Evolutionary conservation across 2,113 vertebrate genomes (phyloP), one percentile per base, ranked within the genome.

Genomic region (Petrocephalus microphthalmus): DNA sequence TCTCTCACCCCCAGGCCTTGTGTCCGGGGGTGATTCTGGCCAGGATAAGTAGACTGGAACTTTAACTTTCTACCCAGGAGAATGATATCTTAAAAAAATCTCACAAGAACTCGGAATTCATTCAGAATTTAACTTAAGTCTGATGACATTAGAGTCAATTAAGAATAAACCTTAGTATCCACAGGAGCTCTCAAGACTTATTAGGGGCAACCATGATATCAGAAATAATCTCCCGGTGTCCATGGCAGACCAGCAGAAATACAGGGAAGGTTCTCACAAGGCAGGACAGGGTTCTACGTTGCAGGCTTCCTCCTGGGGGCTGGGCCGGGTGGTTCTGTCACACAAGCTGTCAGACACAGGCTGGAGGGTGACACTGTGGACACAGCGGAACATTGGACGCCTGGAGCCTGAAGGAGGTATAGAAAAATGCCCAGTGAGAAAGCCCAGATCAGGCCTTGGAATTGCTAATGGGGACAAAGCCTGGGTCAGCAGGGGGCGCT

Each of bases 211-310:
- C 29, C 67, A 74, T 74, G 25, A 33, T 42, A 42, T 42, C 17
- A 37, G 33, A 17, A 37, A 19, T 42, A 78, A 13, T 42, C 37
- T 78, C 33, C 33, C 33, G 19, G 67, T 7, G 15, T 78, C 33
- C 15, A 42, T 78, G 33, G 29, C 33, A 42, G 45, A 83, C 2
- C 81, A 83, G 42, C 8, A 10, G 45, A 47, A 83, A 86, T 74
- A 11, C 25, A 0, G 0, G 37, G 42, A 78, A 22, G 52, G 84
- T 19, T 87, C 98, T 97, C 96, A 99, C 98, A 98, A 99, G 91
- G 97, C 97, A 5, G 98, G 98, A 90, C 98, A 99, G 5, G 97
- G 96, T 90, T 98, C 97, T 88, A 97, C 88, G 91, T 97, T 99
- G 94, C 98, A 99, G 74, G 97, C 93, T 88, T 98, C 97, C 90